Conservation (phyloP, 1,140 invertebrate genomes). For the Heterodera schachtii region DNA sequence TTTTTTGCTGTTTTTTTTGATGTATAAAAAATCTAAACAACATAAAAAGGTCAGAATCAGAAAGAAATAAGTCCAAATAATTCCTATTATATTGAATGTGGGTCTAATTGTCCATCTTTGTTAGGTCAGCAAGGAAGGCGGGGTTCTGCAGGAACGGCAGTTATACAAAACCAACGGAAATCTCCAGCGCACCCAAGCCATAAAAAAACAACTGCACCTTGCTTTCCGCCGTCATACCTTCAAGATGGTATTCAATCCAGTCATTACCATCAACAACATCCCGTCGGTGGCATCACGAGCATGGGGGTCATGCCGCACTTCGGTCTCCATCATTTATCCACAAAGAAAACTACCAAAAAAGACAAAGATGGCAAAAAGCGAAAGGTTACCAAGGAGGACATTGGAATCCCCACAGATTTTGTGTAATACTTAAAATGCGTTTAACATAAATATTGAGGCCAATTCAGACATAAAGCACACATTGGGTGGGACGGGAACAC, state of each 20-base stretch:
- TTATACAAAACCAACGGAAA: conserved; percentile 5
- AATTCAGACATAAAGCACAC: conserved; percentile 36
- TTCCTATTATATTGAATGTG: no score
- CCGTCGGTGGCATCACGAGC: conserved; percentile 33
- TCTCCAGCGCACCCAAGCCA: neutral
- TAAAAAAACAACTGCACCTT: neutral
- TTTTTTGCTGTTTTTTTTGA: neutral
- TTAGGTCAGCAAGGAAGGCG: neutral
- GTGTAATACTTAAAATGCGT: conserved; percentile 2
- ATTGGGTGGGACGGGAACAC: conserved; percentile 33
- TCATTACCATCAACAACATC: conserved; percentile 7
- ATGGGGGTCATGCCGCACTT: conserved; percentile 28
- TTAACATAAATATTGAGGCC: neutral
- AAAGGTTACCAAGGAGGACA: conserved; percentile 33
- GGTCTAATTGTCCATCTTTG: neutral
- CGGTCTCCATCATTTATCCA: conserved; percentile 32
- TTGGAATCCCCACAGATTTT: conserved; percentile 38
- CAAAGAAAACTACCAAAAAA: conserved; percentile 32
- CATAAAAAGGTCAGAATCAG: no score
- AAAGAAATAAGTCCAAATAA: no score
- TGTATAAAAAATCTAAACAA: no score
- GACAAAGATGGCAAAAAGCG: conserved; percentile 23
- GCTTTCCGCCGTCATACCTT: neutral
- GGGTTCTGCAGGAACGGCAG: neutral
- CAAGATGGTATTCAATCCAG: neutral